A percentile compares a stretch with the other conserved stretches of the same genome.
Conservation (phyloP, 2,113 vertebrate species). For the Phyllostomus discolor region DNA sequence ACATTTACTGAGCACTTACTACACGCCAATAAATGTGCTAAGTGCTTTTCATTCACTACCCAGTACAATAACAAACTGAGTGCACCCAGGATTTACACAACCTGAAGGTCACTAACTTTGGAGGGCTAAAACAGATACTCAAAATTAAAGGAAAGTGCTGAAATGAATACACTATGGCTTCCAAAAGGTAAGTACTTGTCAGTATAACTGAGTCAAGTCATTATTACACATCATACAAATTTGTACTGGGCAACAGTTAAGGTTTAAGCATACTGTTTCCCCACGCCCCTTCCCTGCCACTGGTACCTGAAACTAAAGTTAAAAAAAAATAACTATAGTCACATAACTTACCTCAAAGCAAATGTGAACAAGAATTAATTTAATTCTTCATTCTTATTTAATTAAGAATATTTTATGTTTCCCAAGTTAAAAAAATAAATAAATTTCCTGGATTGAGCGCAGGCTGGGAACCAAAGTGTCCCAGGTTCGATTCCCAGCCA, state of each 20-base stretch:
- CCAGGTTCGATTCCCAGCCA: too few species aligned
- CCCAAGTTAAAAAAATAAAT: neutral
- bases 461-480: too few species aligned
- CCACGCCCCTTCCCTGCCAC: neutral
- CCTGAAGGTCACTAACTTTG: neutral
- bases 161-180: neutral
- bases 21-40: neutral
- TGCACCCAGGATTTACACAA: neutral
- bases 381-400: neutral
- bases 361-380: constrained; percentile 19
- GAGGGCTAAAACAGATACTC: neutral
- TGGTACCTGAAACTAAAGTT: neutral
- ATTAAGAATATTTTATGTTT: neutral
- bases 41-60: neutral
- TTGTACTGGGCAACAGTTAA: neutral
- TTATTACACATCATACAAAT: neutral
- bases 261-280: neutral
- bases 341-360: neutral
- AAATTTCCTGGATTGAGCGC: too few species aligned
- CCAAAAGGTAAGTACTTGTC: neutral
- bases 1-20: neutral
- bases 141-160: neutral
- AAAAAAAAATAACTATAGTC: neutral
- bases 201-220: neutral
- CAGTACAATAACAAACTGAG: neutral